Base-by-base conservation (phyloP, 2,888 invertebrate species). In the Drosophila bunnanda region DNA sequence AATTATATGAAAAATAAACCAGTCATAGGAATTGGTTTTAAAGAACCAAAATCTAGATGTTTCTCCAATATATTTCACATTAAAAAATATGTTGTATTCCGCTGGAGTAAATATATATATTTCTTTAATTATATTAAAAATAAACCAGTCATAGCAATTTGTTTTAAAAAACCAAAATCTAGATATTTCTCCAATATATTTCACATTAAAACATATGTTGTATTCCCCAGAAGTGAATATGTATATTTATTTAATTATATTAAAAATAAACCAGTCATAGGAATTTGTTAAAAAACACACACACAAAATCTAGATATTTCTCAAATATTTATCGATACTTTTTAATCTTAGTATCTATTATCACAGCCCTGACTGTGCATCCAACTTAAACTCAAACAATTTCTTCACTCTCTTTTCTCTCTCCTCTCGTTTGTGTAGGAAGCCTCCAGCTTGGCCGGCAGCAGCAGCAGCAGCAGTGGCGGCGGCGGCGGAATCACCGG, bases 361-460 rank as follows among this genome's bases (percentile, higher is more conserved):
- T 56, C 9, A 13, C 36, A 15, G 1, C 64, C 34, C 15, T 28
- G 25, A 52, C 17, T 48, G 62, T 65, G 15, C 17, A 54, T 50
- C 36, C 53, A 46, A 66, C 39, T 67, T 20, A 56, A 52, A 15
- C 34, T 34, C 34, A 34, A 36, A 66, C 48, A 34, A 32, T 59
- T 44, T 64, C 52, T 60, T 54, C 56, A 64, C 43, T 41, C 41
- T 50, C 52, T n/a, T 56, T 54, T 64, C 48, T 48, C 48, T 50
- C 20, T 17, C 17, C 17, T 34, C 22, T 22, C 34, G 20, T 6
- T 32, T 77, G 78, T 77, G 82, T 86, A 85, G 88, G 88, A 88
- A 83, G 86, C 84, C 69, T 80, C 80, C 58, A 82, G 78, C 64
- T 56, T 68, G 67, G 85, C 67, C 78, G 74, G 52, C 72, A 53